These are phyloP conservation scores for Rhinophrynus dorsalis DNA, from an alignment of 2,797 vertebrate genomes.

Conservation along the genomic window DNA sequence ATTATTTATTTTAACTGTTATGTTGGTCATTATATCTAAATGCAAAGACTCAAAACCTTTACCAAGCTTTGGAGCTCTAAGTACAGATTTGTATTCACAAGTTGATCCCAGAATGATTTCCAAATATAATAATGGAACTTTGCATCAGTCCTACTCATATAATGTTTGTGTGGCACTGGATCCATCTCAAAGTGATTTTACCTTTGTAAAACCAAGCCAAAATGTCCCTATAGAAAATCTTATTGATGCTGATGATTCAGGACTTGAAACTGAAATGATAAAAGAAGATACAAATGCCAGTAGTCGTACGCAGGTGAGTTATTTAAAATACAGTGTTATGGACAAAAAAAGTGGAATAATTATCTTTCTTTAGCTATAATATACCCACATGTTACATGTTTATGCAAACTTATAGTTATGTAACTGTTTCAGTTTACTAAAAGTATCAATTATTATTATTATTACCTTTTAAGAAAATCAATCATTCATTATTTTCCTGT, in stretches of 20 bases:
- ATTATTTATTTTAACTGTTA: constrained; percentile 60
- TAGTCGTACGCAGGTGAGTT: too few species aligned
- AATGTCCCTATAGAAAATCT: neutral
- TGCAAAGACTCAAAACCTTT: constrained; percentile 9
- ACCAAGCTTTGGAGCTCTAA: neutral
- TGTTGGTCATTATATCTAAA: constrained; percentile 39
- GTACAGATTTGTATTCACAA: constrained; percentile 18
- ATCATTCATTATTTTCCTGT: too few species aligned
- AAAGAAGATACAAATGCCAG: too few species aligned
- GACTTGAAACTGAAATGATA: too few species aligned
- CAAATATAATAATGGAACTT: constrained; percentile 36
- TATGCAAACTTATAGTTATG: too few species aligned
- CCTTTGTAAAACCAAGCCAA: neutral
- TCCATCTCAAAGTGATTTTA: neutral
- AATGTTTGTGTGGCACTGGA: constrained; percentile 39
- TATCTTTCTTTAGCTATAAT: too few species aligned
- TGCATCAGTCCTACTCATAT: constrained; percentile 50
- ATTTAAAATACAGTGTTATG: too few species aligned
- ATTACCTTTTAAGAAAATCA: too few species aligned
- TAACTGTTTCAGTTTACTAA: too few species aligned
- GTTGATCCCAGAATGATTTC: constrained; percentile 19
- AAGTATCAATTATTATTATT: too few species aligned
- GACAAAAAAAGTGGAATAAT: too few species aligned
- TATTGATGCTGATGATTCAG: neutral
- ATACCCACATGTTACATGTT: too few species aligned